A percentile compares a stretch with the other conserved stretches of the same genome.
Conservation (phyloP, 2,797 vertebrate genomes). For the Apogon hyalosoma region DNA sequence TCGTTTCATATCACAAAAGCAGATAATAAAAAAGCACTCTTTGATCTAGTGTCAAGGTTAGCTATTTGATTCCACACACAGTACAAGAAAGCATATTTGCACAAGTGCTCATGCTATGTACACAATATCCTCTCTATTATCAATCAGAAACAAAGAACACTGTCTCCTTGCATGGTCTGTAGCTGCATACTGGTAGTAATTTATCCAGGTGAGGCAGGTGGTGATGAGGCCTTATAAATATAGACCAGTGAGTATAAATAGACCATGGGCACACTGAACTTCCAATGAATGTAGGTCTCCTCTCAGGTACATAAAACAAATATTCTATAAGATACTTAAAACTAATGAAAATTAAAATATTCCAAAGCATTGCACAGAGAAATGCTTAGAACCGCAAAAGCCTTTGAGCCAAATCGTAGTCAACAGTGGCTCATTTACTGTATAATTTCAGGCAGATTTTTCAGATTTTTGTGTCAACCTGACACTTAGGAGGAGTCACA, state of each 20-base stretch:
- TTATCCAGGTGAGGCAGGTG: constrained; percentile 33
- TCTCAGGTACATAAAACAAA: background rate
- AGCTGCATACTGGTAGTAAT: background rate
- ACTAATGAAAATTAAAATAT: background rate
- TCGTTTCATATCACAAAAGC: background rate
- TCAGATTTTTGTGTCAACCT: background rate
- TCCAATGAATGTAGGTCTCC: background rate
- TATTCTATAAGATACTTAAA: background rate
- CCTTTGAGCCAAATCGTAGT: constrained; percentile 48
- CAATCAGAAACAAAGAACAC: constrained; percentile 33
- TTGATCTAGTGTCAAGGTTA: background rate
- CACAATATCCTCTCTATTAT: constrained; percentile 23
- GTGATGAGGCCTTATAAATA: constrained; percentile 5
- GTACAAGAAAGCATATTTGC: background rate
- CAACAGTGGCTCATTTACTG: background rate
- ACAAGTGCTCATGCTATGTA: constrained; percentile 1
- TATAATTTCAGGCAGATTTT: constrained; percentile 5
- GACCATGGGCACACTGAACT: constrained; percentile 10
- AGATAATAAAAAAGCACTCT: background rate
- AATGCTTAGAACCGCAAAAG: constrained; percentile 6
- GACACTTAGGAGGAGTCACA: background rate
- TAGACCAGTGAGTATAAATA: background rate
- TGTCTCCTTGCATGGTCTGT: constrained; percentile 20
- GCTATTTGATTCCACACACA: constrained; percentile 3
- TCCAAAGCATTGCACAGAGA: background rate